These are phyloP conservation scores for Phenacoccus solenopsis DNA, from an alignment of 1,140 invertebrate genomes.

Conservation along the genomic window DNA sequence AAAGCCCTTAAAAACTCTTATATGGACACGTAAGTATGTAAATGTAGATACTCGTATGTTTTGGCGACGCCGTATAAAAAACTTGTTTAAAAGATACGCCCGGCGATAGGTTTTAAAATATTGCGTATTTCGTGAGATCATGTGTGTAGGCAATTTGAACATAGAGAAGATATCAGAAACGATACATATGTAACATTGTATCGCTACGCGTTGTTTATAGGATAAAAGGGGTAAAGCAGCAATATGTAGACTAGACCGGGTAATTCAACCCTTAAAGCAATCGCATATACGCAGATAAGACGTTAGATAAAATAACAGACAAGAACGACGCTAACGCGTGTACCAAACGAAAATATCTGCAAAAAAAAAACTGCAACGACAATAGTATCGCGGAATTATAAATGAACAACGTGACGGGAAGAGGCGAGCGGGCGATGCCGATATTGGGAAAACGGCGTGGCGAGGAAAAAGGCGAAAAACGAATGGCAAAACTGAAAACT, in stretches of 20 bases:
- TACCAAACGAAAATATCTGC: neutral
- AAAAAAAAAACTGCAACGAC: slow-evolving; percentile 10
- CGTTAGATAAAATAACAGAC: slow-evolving; percentile 4
- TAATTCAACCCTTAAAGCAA: slow-evolving; percentile 18
- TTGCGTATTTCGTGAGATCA: neutral
- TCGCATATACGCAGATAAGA: slow-evolving; percentile 8
- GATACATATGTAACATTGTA: slow-evolving; percentile 12
- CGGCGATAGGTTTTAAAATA: slow-evolving; percentile 6
- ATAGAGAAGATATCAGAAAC: slow-evolving; percentile 1
- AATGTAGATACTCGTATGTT: no score
- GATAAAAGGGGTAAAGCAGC: slow-evolving; percentile 10
- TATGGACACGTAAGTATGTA: no score
- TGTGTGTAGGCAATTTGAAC: slow-evolving; percentile 17
- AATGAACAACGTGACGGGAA: slow-evolving; percentile 1
- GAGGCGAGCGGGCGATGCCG: neutral
- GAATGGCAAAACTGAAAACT: neutral
- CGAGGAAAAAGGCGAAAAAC: slow-evolving; percentile 3
- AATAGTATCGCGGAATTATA: slow-evolving; percentile 13
- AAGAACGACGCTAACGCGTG: neutral
- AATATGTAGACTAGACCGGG: slow-evolving; percentile 14
- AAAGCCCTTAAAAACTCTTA: no score
- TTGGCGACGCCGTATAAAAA: no score
- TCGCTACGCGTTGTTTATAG: slow-evolving; percentile 6
- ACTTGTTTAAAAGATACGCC: neutral
- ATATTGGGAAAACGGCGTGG: neutral